phyloP scores from a whole-genome alignment of 2,113 vertebrate genomes.

The Micronisus gabar region DNA sequence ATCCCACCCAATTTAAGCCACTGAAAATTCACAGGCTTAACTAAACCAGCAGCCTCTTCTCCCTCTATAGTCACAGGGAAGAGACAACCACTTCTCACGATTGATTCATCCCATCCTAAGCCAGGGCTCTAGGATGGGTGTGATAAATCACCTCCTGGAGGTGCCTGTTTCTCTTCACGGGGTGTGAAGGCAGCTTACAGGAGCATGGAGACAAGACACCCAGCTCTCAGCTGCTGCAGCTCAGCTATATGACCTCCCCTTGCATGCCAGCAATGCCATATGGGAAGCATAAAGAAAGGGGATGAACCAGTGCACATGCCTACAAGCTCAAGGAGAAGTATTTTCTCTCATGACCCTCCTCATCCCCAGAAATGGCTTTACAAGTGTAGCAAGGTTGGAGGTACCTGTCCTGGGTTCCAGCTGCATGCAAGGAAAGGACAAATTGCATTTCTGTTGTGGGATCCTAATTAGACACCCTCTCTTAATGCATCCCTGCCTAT shows the following conservation, averaged over 20 bases:
- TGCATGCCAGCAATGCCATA: no score
- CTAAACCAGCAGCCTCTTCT: not conserved
- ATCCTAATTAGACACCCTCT: not conserved
- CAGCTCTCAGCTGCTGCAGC: not conserved
- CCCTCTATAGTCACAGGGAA: not conserved
- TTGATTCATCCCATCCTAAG: not conserved
- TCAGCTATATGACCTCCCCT: not conserved
- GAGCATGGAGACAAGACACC: not conserved
- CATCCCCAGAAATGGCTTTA: not conserved
- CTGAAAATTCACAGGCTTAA: not conserved
- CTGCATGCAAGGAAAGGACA: not conserved
- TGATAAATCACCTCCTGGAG: not conserved
- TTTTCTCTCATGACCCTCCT: not conserved
- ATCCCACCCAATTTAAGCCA: not conserved
- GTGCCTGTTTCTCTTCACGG: not conserved
- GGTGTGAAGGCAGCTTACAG: not conserved
- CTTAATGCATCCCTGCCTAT: rapidly evolving
- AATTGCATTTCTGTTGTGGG: rapidly evolving
- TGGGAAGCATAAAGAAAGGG: not conserved
- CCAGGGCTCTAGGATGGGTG: not conserved
- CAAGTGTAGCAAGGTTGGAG: not conserved
- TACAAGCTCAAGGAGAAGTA: not conserved
- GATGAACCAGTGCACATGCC: rapidly evolving
- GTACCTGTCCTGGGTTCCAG: not conserved
- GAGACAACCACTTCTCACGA: not conserved